phyloP scores from a whole-genome alignment of 2,888 invertebrate species.

The Cheilosia urbana region DNA sequence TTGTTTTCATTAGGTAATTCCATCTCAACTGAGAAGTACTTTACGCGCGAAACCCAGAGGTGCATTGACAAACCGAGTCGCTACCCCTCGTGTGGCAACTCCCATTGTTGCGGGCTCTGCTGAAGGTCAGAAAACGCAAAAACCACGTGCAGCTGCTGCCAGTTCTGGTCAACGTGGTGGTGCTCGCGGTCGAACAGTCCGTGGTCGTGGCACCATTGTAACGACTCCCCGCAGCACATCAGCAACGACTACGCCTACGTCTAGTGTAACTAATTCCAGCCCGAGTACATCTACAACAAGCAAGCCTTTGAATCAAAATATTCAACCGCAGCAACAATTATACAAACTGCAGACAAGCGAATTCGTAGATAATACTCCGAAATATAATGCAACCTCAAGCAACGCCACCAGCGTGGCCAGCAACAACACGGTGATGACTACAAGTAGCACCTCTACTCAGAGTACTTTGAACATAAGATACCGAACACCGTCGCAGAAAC shows the following conservation, averaged over 20 bases:
- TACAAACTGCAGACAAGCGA: slow-evolving; percentile 48
- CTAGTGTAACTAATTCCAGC: slow-evolving; percentile 8
- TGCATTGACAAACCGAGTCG: not conserved
- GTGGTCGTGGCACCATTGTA: slow-evolving; percentile 38
- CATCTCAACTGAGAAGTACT: slow-evolving; percentile 57
- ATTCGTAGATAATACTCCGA: slow-evolving; percentile 34
- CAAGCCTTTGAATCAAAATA: slow-evolving; percentile 38
- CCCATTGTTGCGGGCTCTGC: slow-evolving; percentile 4
- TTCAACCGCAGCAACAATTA: slow-evolving; percentile 51
- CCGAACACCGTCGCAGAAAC: slow-evolving; percentile 24
- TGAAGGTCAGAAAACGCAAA: slow-evolving; percentile 29
- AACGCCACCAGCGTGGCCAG: slow-evolving; percentile 11
- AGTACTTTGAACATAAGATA: slow-evolving; percentile 28
- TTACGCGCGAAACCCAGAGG: slow-evolving; percentile 65
- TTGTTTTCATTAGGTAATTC: slow-evolving; percentile 42
- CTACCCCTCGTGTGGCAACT: slow-evolving; percentile 13
- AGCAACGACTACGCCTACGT: slow-evolving; percentile 68
- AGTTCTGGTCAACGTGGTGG: slow-evolving; percentile 27
- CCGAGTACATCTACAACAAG: not conserved
- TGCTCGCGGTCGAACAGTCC: slow-evolving; percentile 45
- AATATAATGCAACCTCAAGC: slow-evolving; percentile 23
- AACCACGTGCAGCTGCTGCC: slow-evolving; percentile 31
- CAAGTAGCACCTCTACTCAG: slow-evolving; percentile 39
- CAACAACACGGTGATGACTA: slow-evolving; percentile 25
- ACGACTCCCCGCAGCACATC: slow-evolving; percentile 33